Evolutionary conservation across 1,140 invertebrate species (phyloP), one percentile per base, ranked within the genome.

Genomic region (Physella acuta): DNA sequence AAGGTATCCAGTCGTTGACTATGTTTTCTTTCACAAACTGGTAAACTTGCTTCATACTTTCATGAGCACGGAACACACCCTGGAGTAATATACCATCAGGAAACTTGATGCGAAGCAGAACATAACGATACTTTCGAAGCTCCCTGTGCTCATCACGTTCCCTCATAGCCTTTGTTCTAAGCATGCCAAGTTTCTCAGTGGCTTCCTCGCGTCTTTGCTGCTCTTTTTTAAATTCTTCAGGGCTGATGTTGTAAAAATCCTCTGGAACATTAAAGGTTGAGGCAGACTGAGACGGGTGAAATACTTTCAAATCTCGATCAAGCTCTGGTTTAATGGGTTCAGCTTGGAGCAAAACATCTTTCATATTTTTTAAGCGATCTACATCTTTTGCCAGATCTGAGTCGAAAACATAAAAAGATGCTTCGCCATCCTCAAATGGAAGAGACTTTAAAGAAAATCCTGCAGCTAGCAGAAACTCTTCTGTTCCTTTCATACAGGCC

Each of bases 151-250:
- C 93, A 59, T 95, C 92, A 76, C 91, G 91, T 82, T 97, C 94
- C 17, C 94, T 83, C 92, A 97, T 96, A 0, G 93, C 93, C 86
- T 94, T 95, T 0, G 95, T 97, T 65, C 92, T 87, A 1, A 98
- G 82, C 87, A 94, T 91, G 76, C 92, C 89, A 75, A 89, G 89
- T 78, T 88, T 90, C 79, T 96, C 94, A 20, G 92, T 87, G 33
- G 89, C 89, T 83, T 94, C 92, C 26, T 79, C 74, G 56, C 78
- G 63, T 28, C 90, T 78, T 78, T 92, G 89, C 79, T 93, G 92
- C 85, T 97, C 94, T 74, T 88, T 88, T 83, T 93, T 93, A 3
- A 97, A 76, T 84, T 97, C 94, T 75, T 93, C 92, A 0, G 89
- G 83, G 0, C 90, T 88, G 17, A 96, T 81, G 2, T 88, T 87